Base-by-base conservation (phyloP, 2,113 vertebrate species). In the Centropristis striata region DNA sequence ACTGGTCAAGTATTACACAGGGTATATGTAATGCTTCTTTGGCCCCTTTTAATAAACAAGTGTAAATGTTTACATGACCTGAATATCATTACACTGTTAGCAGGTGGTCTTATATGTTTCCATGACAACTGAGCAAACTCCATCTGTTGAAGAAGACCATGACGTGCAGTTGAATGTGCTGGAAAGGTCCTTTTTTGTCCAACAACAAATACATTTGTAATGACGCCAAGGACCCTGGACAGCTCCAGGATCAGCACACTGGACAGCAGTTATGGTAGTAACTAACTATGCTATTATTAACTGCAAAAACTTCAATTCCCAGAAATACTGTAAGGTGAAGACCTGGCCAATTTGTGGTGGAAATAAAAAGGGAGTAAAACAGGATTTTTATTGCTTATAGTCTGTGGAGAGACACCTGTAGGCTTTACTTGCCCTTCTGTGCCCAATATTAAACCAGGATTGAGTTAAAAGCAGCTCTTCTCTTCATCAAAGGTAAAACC, bases 221-320 rank as follows among this genome's bases (percentile, higher is more conserved):
- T 23, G 65, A 23, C 8, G 4, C 6, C 1, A 13, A 42, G 66
- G 50, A 54, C 67, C 51, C 37, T 70, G 67, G 67, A 70, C 51
- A 55, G 51, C 37, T 70, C 67, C 25, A 14, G 51, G 50, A 55
- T 70, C 66, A 42, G 66, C 23, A 55, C 15, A 27, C 16, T 27
- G 67, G 51, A 55, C 39, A 44, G 59, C 59, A 42, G 32, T 32
- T 32, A 32, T 32, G 32, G 4, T 32, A 2, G 32, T 32, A 32
- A n/a, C n/a, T n/a, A n/a, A n/a, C n/a, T n/a, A n/a, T n/a, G n/a
- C 6, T 32, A 32, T 32, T 32, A 4, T 41, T 27, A 28, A 28
- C 53, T 16, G 25, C 53, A 28, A 6, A 28, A 13, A 57, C 16
- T 57, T 54, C 23, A 28, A 27, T 28, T 57, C 20, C 39, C 21